Conservation (phyloP, 2,797 vertebrate species). For the Morus bassanus region DNA sequence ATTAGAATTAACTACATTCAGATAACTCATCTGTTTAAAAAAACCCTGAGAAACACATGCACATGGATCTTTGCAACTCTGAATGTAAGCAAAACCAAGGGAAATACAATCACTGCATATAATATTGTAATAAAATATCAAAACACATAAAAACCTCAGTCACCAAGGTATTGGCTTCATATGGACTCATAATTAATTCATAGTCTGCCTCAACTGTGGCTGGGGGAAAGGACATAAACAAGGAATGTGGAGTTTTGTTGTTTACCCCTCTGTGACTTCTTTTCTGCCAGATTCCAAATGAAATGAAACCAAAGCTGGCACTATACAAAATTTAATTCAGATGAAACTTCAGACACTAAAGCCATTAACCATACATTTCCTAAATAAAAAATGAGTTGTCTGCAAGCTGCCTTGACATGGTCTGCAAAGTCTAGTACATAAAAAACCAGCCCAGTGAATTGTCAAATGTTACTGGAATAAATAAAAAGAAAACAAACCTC, state of each 20-base stretch:
- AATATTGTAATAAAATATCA: constrained; percentile 54
- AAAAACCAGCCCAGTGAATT: constrained; percentile 29
- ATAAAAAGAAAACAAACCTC: constrained; percentile 26
- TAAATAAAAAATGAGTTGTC: constrained; percentile 74
- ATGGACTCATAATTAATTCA: constrained; percentile 70
- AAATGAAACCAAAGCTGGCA: constrained; percentile 62
- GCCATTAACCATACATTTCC: constrained; percentile 51
- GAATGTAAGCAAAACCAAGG: neutral
- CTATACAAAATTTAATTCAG: constrained; percentile 64
- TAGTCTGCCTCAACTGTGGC: constrained; percentile 7
- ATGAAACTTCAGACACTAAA: constrained; percentile 54
- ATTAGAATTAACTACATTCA: neutral
- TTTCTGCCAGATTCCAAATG: constrained; percentile 59
- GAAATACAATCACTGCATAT: constrained; percentile 4
- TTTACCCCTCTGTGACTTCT: constrained; percentile 48
- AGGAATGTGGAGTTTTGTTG: neutral
- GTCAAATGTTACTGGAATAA: constrained; percentile 49
- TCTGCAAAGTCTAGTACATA: constrained; percentile 41
- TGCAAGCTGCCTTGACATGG: constrained; percentile 52
- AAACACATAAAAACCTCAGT: constrained; percentile 24
- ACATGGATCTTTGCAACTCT: constrained; percentile 2
- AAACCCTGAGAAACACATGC: neutral
- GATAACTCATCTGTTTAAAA: neutral
- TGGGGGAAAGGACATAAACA: constrained; percentile 53
- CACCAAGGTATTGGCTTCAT: constrained; percentile 48